Evolutionary conservation across 2,888 invertebrate genomes (phyloP).

Genomic region (Synergus laeviventris): DNA sequence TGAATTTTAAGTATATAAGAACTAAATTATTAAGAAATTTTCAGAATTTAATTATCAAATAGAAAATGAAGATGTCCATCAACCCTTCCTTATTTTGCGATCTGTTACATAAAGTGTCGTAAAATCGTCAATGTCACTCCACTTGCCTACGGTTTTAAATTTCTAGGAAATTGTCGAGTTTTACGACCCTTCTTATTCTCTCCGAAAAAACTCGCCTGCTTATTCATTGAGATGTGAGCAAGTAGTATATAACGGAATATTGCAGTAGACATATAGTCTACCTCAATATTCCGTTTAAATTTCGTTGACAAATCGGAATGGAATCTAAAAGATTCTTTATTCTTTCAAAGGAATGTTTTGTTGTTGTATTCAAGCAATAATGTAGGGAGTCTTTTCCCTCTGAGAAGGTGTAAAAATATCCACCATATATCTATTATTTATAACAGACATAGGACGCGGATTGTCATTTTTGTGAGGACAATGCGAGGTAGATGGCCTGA

Average conservation of each 20-base stretch:
- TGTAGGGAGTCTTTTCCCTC: not conserved
- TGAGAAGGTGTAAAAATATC: not conserved
- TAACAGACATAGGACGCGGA: not conserved
- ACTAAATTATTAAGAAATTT: not conserved
- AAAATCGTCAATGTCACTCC: conserved; percentile 26
- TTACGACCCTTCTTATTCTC: conserved; percentile 23
- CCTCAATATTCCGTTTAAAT: not conserved
- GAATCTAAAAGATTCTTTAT: too few species aligned
- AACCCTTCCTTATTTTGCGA: conserved; percentile 5
- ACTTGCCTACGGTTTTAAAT: conserved; percentile 23
- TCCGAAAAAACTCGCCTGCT: conserved; percentile 9
- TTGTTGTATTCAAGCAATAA: not conserved
- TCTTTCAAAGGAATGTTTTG: not conserved
- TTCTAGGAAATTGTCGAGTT: conserved; percentile 23
- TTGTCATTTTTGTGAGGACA: conserved; percentile 12
- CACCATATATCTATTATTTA: not conserved
- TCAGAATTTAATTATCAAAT: conserved; percentile 5
- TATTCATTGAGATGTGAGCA: not conserved
- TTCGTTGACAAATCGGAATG: not conserved
- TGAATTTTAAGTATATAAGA: too few species aligned
- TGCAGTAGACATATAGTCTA: too few species aligned
- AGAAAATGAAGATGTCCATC: not conserved
- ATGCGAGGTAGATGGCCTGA: conserved; percentile 9
- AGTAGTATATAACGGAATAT: too few species aligned
- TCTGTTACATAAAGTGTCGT: not conserved